Evolutionary conservation across 2,888 invertebrate genomes (phyloP), one percentile per base, ranked within the genome.

Genomic region (Caenorhabditis afra): DNA sequence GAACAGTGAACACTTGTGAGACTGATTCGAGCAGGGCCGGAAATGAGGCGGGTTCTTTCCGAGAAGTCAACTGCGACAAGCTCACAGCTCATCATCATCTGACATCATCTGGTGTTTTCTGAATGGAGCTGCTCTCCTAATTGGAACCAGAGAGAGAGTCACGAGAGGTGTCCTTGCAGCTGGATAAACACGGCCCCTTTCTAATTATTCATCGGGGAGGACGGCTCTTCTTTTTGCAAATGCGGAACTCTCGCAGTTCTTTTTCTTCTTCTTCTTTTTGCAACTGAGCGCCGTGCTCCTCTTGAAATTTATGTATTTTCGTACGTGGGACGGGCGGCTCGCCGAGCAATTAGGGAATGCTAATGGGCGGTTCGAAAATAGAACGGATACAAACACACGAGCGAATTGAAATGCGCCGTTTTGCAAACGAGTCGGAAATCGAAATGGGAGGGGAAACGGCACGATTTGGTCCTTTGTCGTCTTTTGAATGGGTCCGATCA

Each of bases 301-400:
- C 44, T 58, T 29, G 59, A 65, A 65, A 65, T 65, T 65, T 65
- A 65, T 65, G 65, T 65, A 64, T 64, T 61, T 61, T 61, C 49
- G 53, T 52, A 35, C 20, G 37, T n/a, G 35, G 11, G 29, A 29
- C 29, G 29, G n/a, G 23, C n/a, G 39, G 41, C 37, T 35, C n/a
- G 45, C 14, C 16, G 65, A 65, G 65, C 65, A 65, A 65, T 65
- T 65, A 65, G 65, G 45, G 53, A 65, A 65, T 65, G 65, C 65
- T 65, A 65, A 65, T 65, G 65, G 53, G 12, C 22, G 52, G 29
- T 59, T 65, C 65, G 35, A 29, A 65, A 53, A 52, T 65, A 53
- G 65, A 65, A 64, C 64, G 53, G 52, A 23, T 14, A 11, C 41
- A 14, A 4, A 14, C 11, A n/a, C 37, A 11, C 35, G 14, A 8